A percentile compares a stretch with the other conserved stretches of the same genome.
phyloP scores from a whole-genome alignment of 2,888 invertebrate species.

The Melieria crassipennis region DNA sequence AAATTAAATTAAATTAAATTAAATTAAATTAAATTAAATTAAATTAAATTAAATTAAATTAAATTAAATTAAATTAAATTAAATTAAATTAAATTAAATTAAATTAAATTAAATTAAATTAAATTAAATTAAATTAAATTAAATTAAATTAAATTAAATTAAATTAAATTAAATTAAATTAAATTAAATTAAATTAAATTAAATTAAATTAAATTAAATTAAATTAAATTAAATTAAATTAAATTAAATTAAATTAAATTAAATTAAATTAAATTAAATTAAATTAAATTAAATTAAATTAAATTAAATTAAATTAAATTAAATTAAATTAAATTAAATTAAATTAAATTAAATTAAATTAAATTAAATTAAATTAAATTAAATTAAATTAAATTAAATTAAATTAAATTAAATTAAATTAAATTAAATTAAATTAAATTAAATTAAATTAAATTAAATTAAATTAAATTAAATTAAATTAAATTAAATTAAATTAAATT shows the following conservation, averaged over 20 bases:
- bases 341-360: background rate
- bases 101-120: background rate
- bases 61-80: conserved; percentile 1
- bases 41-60: background rate
- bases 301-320: background rate
- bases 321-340: background rate
- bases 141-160: background rate
- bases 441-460: background rate
- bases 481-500: background rate
- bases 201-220: background rate
- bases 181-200: background rate
- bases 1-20: background rate
- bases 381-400: conserved; percentile 1
- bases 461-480: background rate
- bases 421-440: background rate
- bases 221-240: no score
- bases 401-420: background rate
- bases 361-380: background rate
- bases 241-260: no score
- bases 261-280: no score
- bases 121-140: background rate
- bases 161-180: background rate
- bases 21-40: background rate
- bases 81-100: background rate
- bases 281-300: no score